Evolutionary conservation across 2,888 invertebrate species (phyloP), one percentile per base, ranked within the genome.

Genomic region (Dicranocentrus wangi): DNA sequence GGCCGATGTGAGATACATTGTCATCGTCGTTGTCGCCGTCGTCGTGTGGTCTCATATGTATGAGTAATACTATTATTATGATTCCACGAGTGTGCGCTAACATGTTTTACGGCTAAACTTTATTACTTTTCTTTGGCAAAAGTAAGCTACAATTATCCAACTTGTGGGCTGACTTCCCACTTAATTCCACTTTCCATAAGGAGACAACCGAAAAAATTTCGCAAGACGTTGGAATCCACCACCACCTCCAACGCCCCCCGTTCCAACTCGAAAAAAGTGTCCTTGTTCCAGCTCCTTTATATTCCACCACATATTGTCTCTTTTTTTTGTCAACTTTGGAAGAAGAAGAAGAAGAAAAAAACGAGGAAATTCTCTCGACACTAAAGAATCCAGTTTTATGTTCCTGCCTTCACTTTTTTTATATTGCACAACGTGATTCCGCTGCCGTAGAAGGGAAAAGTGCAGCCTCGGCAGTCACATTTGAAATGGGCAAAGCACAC

Each of bases 141-240:
- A 66, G 66, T 43, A 25, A 72, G 72, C 28, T 72, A 51, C 72
- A 72, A 72, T 72, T 72, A 72, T 61, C 72, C 23, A 63, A 63
- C 42, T 63, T 42, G 21, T 63, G 61, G 28, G 63, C 32, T n/a
- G 19, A 17, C 28, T 28, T 42, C 19, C 42, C 25, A 25, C 63
- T 42, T 63, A 61, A 61, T 61, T 61, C 61, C 61, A 32, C 61
- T 61, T 61, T 61, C 61, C 61, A 61, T 61, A 32, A n/a, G 32
- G 61, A 58, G 13, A 25, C 42, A 39, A 63, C 28, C 7, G 23
- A 47, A n/a, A 32, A n/a, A 47, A 47, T 10, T 47, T 47, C 47
- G 47, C 47, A 47, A 47, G 47, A 7, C n/a, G 5, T n/a, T n/a
- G n/a, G n/a, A n/a, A n/a, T n/a, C n/a, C n/a, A n/a, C n/a, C n/a